Evolutionary conservation across 2,797 vertebrate genomes (phyloP).

Genomic region (Alcedo atthis): DNA sequence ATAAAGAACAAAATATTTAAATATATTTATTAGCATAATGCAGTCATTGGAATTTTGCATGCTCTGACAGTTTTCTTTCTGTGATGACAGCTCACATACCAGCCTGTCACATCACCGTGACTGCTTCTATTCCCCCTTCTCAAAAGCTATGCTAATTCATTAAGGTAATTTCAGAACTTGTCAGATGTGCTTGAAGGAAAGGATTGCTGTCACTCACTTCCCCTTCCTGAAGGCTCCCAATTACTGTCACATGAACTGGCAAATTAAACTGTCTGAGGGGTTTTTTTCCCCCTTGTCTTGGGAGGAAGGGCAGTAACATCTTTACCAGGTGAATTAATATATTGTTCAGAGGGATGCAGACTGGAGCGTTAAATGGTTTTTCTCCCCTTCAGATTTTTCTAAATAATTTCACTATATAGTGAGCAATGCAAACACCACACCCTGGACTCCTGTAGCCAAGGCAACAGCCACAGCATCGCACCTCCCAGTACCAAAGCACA

Average conservation of each 20-base stretch:
- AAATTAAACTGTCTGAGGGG: background rate
- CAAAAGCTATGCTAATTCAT: background rate
- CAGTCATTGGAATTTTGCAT: background rate
- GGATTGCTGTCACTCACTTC: background rate
- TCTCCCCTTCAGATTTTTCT: background rate
- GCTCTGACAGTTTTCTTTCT: background rate
- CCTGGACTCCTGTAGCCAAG: background rate
- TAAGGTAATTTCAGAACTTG: background rate
- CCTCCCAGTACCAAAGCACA: background rate
- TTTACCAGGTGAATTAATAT: background rate
- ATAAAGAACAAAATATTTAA: background rate
- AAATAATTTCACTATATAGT: background rate
- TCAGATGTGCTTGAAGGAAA: background rate
- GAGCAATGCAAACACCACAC: background rate
- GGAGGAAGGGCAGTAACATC: background rate
- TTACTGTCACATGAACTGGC: background rate
- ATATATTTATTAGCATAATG: background rate
- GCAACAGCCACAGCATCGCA: background rate
- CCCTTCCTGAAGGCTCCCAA: background rate
- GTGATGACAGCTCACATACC: background rate
- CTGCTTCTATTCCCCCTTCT: background rate
- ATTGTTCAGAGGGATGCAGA: background rate
- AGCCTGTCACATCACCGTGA: background rate
- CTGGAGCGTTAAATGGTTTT: background rate
- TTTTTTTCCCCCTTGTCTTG: background rate